Evolutionary conservation across 1,140 invertebrate species (phyloP).

Genomic region (Popillia japonica): DNA sequence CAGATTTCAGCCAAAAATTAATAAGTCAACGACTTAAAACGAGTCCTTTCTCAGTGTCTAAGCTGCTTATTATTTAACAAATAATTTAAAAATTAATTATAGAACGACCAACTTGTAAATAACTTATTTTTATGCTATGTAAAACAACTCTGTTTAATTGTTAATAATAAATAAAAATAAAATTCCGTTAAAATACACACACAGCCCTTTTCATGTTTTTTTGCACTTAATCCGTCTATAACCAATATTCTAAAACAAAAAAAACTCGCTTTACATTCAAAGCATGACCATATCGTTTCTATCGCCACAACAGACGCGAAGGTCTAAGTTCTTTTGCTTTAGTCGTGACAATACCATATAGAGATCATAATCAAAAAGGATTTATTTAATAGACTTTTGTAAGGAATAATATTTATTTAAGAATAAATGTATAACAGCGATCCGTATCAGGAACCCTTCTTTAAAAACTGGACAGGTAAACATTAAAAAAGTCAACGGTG

Average conservation of each 20-base stretch:
- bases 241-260: background rate
- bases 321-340: background rate
- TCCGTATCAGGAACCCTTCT: background rate
- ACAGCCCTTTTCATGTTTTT: background rate
- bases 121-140: no score
- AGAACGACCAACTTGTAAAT: no score
- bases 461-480: background rate
- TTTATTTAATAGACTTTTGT: constrained; percentile 16
- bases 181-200: background rate
- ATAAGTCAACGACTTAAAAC: no score
- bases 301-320: background rate
- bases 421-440: constrained; percentile 8
- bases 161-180: no score
- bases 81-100: no score
- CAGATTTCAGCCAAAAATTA: no score
- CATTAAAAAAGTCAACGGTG: constrained; percentile 14
- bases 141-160: no score
- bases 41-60: no score
- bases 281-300: background rate
- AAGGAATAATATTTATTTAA: constrained; percentile 5
- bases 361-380: background rate
- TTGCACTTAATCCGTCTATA: background rate
- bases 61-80: no score
- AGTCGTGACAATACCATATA: constrained; percentile 2
- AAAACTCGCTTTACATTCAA: background rate